Conservation (phyloP, 2,113 vertebrate genomes). For the Sylvicapra grimmia region DNA sequence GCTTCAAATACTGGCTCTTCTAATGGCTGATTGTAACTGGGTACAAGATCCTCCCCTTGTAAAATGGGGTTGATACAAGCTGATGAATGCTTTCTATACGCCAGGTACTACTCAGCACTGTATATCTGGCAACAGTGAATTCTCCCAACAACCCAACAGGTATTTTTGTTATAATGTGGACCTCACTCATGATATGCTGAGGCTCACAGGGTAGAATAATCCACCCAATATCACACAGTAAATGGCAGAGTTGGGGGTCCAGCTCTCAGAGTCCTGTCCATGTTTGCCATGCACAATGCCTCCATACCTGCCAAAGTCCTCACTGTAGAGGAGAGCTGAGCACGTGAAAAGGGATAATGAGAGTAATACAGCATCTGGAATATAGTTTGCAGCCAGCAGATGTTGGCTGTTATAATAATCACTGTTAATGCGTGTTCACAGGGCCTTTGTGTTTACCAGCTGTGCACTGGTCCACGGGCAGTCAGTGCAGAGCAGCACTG, state of each 20-base stretch:
- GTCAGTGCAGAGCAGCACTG: background rate
- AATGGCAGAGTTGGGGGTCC: background rate
- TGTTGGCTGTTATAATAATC: background rate
- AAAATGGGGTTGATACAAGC: background rate
- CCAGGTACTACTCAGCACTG: background rate
- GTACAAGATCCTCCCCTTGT: background rate
- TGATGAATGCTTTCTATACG: background rate
- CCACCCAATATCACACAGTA: background rate
- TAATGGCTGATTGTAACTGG: background rate
- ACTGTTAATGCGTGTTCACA: background rate
- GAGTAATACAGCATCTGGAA: background rate
- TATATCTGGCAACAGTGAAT: background rate
- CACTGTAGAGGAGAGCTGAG: background rate
- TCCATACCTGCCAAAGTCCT: background rate
- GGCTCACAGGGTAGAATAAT: background rate
- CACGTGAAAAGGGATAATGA: background rate
- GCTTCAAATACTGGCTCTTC: background rate
- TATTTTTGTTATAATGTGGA: background rate
- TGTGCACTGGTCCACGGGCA: background rate
- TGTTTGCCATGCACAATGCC: background rate
- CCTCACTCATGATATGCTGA: background rate
- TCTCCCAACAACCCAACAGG: background rate
- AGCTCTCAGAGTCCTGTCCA: background rate
- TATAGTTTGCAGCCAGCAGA: background rate
- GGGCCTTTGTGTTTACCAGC: background rate